Evolutionary conservation across 2,797 vertebrate species (phyloP), one percentile per base, ranked within the genome.

Genomic region (Gallinago nigripennis): DNA sequence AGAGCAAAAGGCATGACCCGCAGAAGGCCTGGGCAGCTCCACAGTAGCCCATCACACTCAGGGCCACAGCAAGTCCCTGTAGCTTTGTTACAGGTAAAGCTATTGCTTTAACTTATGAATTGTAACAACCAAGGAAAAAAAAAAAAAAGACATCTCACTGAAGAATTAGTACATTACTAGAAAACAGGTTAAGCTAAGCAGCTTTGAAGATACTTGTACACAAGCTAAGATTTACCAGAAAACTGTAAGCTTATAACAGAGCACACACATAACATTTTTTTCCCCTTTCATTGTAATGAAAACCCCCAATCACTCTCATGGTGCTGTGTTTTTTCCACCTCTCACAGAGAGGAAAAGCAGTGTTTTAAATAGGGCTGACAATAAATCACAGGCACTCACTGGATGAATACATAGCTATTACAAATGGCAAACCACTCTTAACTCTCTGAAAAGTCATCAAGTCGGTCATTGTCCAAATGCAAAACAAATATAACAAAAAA

Each of bases 41-140:
- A 2, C 23, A n/a, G 4, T 3, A 16, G 18, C 8, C 28, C 20
- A 0, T 3, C 6, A 8, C 1, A 6, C 8, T 76, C 17, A 17
- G 53, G 28, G 30, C 25, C 76, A 60, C 30, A 46, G 30, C 24
- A 68, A 77, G 33, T 3, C 20, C 28, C n/a, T 20, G 19, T 3
- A 35, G 46, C 28, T 46, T 54, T 46, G 23, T 12, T 41, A 46
- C 12, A 20, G 16, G 24, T 31, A 51, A 56, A 79, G 23, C 43
- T 71, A 37, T 3, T 10, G 20, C 56, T 69, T 28, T 56, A 79
- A 46, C 17, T 31, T 33, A n/a, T 1, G 0, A 60, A 53, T 21
- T 31, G 6, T 2, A 82, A 28, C 17, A 16, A 37, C 8, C 9
- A 39, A 20, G 16, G 17, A 19, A 21, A 69, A 39, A 69, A 46